phyloP scores from a whole-genome alignment of 2,888 invertebrate genomes.

The Harpalus rubripes region DNA sequence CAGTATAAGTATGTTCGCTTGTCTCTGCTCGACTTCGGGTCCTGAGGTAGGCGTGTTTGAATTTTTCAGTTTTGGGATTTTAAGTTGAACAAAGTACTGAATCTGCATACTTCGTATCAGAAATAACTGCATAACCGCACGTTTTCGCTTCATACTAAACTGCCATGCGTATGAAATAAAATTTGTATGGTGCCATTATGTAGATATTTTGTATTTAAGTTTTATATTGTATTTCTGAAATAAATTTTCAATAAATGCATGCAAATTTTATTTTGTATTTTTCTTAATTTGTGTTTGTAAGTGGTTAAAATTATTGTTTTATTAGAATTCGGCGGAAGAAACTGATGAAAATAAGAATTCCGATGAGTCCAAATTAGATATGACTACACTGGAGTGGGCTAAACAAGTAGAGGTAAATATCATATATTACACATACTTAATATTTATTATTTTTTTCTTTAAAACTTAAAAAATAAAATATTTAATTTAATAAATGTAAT shows the following conservation, averaged over 20 bases:
- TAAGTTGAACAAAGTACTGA: constrained; percentile 56
- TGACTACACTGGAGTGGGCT: constrained; percentile 74
- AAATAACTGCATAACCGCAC: constrained; percentile 46
- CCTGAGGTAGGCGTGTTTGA: constrained; percentile 65
- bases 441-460: too few species aligned
- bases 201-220: constrained; percentile 51
- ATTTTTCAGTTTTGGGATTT: constrained; percentile 71
- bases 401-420: constrained; percentile 75
- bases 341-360: constrained; percentile 72
- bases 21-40: constrained; percentile 60
- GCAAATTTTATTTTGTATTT: constrained; percentile 68
- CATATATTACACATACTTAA: constrained; percentile 8
- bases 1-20: constrained; percentile 58
- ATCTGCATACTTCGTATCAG: constrained; percentile 25
- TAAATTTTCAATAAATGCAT: constrained; percentile 62
- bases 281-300: constrained; percentile 64
- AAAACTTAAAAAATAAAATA: background rate
- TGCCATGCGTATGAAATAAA: constrained; percentile 58
- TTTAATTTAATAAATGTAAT: constrained; percentile 5
- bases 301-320: constrained; percentile 69
- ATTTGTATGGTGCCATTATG: constrained; percentile 60
- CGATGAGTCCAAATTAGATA: constrained; percentile 74
- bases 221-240: constrained; percentile 51
- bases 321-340: constrained; percentile 73
- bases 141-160: constrained; percentile 40